Percentiles rank a stretch among this genome's conserved stretches.
Evolutionary conservation across 2,888 invertebrate species (phyloP).

Genomic region (Oscheius sp.): DNA sequence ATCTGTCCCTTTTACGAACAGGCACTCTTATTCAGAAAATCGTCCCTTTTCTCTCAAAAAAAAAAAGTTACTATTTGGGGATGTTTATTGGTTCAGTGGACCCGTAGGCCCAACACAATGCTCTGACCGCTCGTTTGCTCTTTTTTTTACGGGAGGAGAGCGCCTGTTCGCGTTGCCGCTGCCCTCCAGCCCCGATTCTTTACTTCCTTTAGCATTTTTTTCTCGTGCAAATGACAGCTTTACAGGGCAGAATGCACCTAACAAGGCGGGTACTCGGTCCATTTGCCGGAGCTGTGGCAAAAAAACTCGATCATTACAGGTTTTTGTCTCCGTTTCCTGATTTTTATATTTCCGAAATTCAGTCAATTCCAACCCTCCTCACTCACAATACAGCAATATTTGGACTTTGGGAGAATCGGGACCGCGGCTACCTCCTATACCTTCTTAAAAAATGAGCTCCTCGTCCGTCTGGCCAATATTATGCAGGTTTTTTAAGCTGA

Average conservation of each 20-base stretch:
- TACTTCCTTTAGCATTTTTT: background rate
- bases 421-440: conserved; percentile 86
- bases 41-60: background rate
- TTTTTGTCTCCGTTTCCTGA: conserved; percentile 5
- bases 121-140: conserved; percentile 1
- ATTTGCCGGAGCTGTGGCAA: conserved; percentile 65
- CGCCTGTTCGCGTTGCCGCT: background rate
- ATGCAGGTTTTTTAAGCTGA: conserved; percentile 80
- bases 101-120: background rate
- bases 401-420: conserved; percentile 86
- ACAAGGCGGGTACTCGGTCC: conserved; percentile 63
- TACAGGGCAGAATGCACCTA: conserved; percentile 54
- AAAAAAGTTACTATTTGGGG: background rate
- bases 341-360: conserved; percentile 13
- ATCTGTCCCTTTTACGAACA: background rate
- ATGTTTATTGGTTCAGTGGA: background rate
- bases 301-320: conserved; percentile 71
- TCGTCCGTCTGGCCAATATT: conserved; percentile 94
- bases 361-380: conserved; percentile 72
- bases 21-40: too few species aligned
- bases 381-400: conserved; percentile 75
- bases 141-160: background rate
- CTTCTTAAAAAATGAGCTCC: conserved; percentile 94
- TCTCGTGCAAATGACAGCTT: background rate
- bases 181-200: conserved; percentile 3